These are phyloP conservation scores for Coturnix japonica DNA, from an alignment of 2,113 vertebrate species.

Conservation along the genomic window DNA sequence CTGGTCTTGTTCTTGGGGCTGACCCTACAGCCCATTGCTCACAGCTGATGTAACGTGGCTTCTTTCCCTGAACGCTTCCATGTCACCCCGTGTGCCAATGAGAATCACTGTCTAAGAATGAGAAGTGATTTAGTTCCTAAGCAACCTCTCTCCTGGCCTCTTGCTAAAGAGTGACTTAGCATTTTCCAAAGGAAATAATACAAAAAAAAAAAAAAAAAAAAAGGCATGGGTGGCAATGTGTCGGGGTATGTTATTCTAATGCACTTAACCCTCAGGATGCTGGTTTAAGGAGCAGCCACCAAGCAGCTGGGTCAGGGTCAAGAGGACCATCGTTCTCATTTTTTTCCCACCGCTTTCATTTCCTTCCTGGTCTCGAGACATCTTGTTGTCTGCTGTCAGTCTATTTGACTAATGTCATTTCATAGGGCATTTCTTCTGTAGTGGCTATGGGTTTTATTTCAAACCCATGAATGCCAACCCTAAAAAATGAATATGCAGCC, in stretches of 20 bases:
- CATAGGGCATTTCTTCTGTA: background rate
- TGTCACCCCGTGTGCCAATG: background rate
- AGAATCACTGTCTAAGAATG: constrained; percentile 72
- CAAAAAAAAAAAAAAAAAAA: background rate
- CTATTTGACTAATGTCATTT: background rate
- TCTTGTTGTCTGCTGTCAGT: background rate
- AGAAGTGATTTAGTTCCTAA: constrained; percentile 72
- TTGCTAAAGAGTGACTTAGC: constrained; percentile 67
- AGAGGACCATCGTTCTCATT: background rate
- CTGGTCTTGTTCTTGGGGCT: background rate
- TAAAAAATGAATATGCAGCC: background rate
- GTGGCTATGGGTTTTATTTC: background rate
- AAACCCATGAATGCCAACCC: background rate
- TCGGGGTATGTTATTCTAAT: constrained; percentile 22
- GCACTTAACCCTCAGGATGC: constrained; percentile 18
- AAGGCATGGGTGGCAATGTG: background rate
- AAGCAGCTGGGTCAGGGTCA: background rate
- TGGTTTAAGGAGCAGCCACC: background rate
- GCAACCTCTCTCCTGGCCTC: constrained; percentile 69
- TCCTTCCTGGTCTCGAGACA: background rate
- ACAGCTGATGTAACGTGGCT: background rate
- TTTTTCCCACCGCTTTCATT: background rate
- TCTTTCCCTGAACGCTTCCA: background rate
- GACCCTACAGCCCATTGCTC: background rate
- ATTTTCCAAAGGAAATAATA: constrained; percentile 6